Evolutionary conservation across 2,797 vertebrate species (phyloP), one percentile per base, ranked within the genome.

Genomic region (Schizopygopsis malacanthus): DNA sequence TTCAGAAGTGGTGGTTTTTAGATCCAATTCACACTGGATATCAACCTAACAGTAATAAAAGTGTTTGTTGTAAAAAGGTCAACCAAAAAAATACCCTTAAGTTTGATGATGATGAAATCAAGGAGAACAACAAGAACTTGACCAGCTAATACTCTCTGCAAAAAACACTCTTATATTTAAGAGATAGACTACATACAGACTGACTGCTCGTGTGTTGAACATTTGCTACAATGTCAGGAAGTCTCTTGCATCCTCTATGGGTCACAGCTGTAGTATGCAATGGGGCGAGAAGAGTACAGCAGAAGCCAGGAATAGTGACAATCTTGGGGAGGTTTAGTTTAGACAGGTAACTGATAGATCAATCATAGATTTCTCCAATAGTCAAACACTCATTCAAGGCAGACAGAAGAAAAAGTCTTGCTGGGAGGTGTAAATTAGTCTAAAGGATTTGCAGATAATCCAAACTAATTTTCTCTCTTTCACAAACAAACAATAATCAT

Each of bases 401-500:
- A 41, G 63, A 72, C 25, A 6, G 18, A 72, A 20, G n/a, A 50
- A 65, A 65, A 81, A 76, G 65, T 61, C 12, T 45, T 72, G 41
- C 69, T 61, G 71, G 50, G 80, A 73, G 41, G 73, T 65, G 82
- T 61, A 78, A 77, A 85, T 82, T 75, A 84, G 78, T 50, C n/a
- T 70, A 54, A 45, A 47, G 77, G 89, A 90, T 85, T 59, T 84
- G 37, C 69, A 56, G 52, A 85, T 87, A 82, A 88, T 87, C 85
- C 85, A 76, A 56, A 84, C 67, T 87, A 70, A 89, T 90, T 83
- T 82, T 77, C 84, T 69, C 59, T 77, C 77, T 71, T 78, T 71
- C 33, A 85, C 56, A 85, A 73, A 85, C 70, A 85, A 84, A 79
- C 69, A 81, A 78, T 82, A 71, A 89, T 86, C 69, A 61, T 81